These are phyloP conservation scores for Amblyteles armatorius DNA, from an alignment of 2,888 invertebrate species.

Conservation along the genomic window DNA sequence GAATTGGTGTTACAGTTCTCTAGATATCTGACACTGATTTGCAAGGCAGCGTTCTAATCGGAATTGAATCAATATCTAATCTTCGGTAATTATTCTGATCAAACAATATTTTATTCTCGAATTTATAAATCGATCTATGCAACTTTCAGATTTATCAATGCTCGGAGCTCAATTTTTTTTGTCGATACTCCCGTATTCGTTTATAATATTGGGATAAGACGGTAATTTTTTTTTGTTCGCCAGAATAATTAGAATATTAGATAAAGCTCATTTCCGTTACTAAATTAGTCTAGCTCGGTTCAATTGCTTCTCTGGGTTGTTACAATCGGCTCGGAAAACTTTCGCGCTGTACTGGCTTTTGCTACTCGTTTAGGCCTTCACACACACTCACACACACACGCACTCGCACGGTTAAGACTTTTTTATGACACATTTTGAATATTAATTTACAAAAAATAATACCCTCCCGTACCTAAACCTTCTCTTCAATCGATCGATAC, in stretches of 20 bases:
- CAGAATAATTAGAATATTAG: not conserved
- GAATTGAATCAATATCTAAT: not conserved
- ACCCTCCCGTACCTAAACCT: conserved; percentile 44
- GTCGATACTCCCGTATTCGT: not conserved
- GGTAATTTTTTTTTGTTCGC: not conserved
- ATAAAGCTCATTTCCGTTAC: conserved; percentile 8
- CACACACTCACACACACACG: conserved; percentile 35
- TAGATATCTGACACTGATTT: conserved; percentile 37
- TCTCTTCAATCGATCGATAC: conserved; percentile 39
- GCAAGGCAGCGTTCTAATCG: conserved; percentile 42
- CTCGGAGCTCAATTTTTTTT: not conserved
- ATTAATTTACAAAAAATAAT: conserved; percentile 55
- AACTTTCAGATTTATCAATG: not conserved
- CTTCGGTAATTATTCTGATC: not conserved
- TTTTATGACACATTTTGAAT: conserved; percentile 49
- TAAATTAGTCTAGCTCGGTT: conserved; percentile 46
- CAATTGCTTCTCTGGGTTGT: conserved; percentile 54
- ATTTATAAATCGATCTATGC: not conserved
- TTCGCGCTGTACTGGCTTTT: conserved; percentile 29
- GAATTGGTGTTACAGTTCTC: conserved; percentile 33
- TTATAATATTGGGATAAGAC: not conserved
- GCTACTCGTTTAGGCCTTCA: conserved; percentile 59
- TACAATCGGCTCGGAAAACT: conserved; percentile 37
- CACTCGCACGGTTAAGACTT: conserved; percentile 7
- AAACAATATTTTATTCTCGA: not conserved